Evolutionary conservation across 2,113 vertebrate genomes (phyloP).

Genomic region (Mobula birostris): DNA sequence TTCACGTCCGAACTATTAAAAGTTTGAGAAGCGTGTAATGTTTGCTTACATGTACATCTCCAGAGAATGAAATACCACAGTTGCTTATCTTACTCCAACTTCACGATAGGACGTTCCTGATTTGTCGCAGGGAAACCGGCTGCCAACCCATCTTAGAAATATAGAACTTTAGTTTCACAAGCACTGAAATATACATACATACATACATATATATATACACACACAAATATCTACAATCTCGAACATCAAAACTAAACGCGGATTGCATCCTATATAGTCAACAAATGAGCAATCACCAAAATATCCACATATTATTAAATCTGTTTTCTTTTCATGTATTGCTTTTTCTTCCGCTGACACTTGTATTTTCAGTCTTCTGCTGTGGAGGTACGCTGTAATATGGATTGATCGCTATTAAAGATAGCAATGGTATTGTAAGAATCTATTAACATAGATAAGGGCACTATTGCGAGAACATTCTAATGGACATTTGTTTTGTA

Average conservation of each 20-base stretch:
- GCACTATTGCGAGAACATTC: not conserved
- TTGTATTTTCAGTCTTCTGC: not conserved
- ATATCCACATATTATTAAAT: not conserved
- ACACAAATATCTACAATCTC: too few relatives aligned
- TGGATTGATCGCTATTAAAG: not conserved
- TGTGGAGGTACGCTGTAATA: not conserved
- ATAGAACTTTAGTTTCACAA: not conserved
- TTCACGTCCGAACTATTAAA: not conserved
- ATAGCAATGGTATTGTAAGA: not conserved
- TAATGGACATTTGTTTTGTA: not conserved
- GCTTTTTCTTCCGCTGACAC: not conserved
- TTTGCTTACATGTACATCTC: not conserved
- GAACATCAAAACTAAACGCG: too few relatives aligned
- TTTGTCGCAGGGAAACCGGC: not conserved
- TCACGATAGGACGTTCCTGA: not conserved
- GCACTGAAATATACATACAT: too few relatives aligned
- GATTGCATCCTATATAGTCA: not conserved
- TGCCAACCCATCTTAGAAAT: not conserved
- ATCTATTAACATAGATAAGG: not conserved
- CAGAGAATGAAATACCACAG: too few relatives aligned
- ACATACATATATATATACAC: not conserved
- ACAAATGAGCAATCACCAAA: not conserved
- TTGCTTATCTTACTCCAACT: not conserved
- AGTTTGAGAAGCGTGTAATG: not conserved
- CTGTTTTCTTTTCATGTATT: not conserved